These are phyloP conservation scores for Propithecus deckenii DNA, from an alignment of 2,797 vertebrate genomes.

Conservation along the genomic window DNA sequence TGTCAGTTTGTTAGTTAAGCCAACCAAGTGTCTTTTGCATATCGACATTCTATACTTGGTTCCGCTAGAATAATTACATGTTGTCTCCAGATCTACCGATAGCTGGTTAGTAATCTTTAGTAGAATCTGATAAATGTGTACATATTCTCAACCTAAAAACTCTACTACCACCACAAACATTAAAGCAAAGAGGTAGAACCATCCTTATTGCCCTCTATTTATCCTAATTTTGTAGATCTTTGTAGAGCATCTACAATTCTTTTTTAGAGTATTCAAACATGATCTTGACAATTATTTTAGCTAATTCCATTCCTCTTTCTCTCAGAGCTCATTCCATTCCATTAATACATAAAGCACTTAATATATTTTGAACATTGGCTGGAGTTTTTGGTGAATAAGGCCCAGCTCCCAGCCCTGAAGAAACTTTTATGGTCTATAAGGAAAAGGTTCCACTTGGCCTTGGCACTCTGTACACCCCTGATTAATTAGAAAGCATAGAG, in stretches of 20 bases:
- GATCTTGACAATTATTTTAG: background rate
- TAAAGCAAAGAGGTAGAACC: background rate
- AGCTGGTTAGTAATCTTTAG: background rate
- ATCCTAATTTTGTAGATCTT: background rate
- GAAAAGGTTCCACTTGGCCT: background rate
- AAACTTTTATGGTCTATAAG: background rate
- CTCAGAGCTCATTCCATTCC: background rate
- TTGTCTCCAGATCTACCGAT: background rate
- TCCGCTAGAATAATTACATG: background rate
- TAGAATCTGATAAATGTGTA: background rate
- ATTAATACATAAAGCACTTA: background rate
- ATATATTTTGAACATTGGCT: background rate
- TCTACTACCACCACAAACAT: background rate
- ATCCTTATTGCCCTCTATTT: background rate
- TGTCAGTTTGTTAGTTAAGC: background rate
- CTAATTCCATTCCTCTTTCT: background rate
- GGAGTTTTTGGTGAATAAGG: background rate
- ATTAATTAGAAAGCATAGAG: background rate
- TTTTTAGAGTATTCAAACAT: background rate
- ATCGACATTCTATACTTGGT: background rate
- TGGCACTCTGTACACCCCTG: background rate
- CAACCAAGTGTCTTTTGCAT: background rate
- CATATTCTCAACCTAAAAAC: background rate
- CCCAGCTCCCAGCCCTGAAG: background rate
- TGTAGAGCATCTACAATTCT: background rate